Evolutionary conservation across 2,797 vertebrate genomes (phyloP), one percentile per base, ranked within the genome.

Genomic region (Onychomys arenicola): DNA sequence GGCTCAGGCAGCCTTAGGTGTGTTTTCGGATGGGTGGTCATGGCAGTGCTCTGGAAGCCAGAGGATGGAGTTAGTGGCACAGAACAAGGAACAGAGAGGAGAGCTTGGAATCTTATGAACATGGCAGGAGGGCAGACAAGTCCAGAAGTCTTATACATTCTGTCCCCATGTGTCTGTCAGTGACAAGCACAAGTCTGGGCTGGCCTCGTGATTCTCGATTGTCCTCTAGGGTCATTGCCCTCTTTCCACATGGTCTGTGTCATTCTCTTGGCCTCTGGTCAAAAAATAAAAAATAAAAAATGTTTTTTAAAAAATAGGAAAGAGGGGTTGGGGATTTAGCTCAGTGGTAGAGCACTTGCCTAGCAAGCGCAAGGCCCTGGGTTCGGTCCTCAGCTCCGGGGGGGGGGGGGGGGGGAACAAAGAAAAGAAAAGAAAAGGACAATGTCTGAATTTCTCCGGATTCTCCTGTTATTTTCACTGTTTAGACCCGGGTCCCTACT

Each of bases 401-500:
- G n/a, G n/a, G n/a, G n/a, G n/a, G n/a, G n/a, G n/a, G n/a, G n/a
- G n/a, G n/a, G n/a, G n/a, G n/a, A n/a, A n/a, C n/a, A n/a, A n/a
- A n/a, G n/a, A 83, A 34, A 12, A 65, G 46, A 63, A 65, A 85
- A 85, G 78, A 69, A 21, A 34, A 57, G 37, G 61, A 55, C 12
- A 73, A 3, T 2, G 17, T 5, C 93, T 81, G 55, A 85, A 63
- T 63, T 67, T 90, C 49, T 88, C 84, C 59, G 87, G 69, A 65
- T 82, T 96, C 73, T 93, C 80, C 67, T 34, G 0, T 93, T 89
- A 2, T 95, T 69, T 91, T 84, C 55, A 40, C 43, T 82, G 23
- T 94, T 77, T 61, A 98, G 97, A 98, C 97, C 17, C 97, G 97
- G 65, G 96, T 97, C 55, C 97, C 97, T 40, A 95, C 98, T 98